A percentile compares a stretch with the other conserved stretches of the same genome.
Conservation (phyloP, 2,888 invertebrate species). For the Orthosia gothica region DNA sequence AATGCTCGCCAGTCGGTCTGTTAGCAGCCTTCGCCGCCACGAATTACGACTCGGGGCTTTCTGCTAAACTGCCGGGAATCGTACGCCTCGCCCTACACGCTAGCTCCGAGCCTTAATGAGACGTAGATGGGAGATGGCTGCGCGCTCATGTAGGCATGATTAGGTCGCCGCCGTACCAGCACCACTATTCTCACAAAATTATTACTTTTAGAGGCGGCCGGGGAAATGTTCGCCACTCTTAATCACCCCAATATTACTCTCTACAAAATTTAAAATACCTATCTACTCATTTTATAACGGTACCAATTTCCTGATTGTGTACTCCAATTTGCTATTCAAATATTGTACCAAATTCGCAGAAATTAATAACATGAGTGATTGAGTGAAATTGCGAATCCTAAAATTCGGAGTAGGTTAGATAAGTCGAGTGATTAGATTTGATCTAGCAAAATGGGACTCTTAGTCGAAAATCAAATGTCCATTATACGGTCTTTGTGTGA, state of each 20-base stretch:
- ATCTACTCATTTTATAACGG: conserved; percentile 17
- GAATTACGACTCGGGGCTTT: conserved; percentile 85
- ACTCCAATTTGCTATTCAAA: conserved; percentile 53
- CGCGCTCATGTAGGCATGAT: conserved; percentile 75
- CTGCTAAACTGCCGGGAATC: conserved; percentile 83
- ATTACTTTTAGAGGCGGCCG: conserved; percentile 61
- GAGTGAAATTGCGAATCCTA: conserved; percentile 41
- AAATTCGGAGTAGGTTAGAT: conserved; percentile 33
- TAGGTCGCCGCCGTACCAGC: conserved; percentile 63
- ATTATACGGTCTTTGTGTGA: conserved; percentile 41
- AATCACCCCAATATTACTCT: conserved; percentile 39
- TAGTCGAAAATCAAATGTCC: conserved; percentile 37
- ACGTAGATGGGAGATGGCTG: conserved; percentile 71
- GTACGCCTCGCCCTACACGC: conserved; percentile 74
- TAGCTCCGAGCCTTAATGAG: conserved; percentile 77
- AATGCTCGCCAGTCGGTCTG: conserved; percentile 85
- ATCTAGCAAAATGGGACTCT: conserved; percentile 47
- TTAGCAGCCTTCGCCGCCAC: conserved; percentile 82
- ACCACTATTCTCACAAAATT: conserved; percentile 65
- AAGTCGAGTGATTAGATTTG: conserved; percentile 45
- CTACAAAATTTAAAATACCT: conserved; percentile 36
- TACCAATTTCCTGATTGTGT: conserved; percentile 38
- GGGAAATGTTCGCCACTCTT: conserved; percentile 49
- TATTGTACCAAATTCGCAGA: conserved; percentile 37
- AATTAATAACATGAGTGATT: conserved; percentile 51